Evolutionary conservation across 2,797 vertebrate genomes (phyloP).

Genomic region (Ceyx erithaca): DNA sequence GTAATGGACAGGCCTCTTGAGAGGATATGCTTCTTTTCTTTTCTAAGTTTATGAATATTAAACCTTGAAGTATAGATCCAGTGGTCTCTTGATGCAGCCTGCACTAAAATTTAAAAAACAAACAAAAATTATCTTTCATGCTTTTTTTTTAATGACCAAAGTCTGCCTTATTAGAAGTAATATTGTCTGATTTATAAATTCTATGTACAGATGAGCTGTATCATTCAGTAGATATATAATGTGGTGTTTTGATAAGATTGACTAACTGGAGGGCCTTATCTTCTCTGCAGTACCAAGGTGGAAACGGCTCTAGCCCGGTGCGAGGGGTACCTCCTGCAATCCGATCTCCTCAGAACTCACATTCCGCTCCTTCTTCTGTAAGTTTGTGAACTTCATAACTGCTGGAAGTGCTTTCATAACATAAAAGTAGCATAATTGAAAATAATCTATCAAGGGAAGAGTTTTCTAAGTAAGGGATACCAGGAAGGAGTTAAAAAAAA

Average conservation of each 20-base stretch:
- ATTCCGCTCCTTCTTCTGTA: conserved; percentile 95
- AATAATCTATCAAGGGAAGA: background rate
- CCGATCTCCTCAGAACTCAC: conserved; percentile 97
- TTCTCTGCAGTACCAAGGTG: conserved; percentile 90
- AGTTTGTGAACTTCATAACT: conserved; percentile 59
- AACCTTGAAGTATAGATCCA: background rate
- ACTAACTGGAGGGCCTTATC: background rate
- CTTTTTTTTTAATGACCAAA: background rate
- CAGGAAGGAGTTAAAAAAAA: background rate
- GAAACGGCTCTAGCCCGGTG: conserved; percentile 97
- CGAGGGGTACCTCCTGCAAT: conserved; percentile 92
- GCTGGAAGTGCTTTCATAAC: background rate
- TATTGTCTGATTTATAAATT: background rate
- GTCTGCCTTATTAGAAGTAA: background rate
- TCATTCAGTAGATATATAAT: background rate
- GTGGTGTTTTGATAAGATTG: background rate
- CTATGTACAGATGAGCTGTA: background rate
- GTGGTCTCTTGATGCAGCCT: background rate
- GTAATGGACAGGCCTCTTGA: background rate
- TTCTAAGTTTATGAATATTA: background rate
- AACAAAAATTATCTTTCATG: background rate
- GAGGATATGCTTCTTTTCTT: background rate
- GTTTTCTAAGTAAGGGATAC: background rate
- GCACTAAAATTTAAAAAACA: background rate
- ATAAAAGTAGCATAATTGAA: background rate